Base-by-base conservation (phyloP, 2,113 vertebrate genomes). In the Tylochromis polylepis region DNA sequence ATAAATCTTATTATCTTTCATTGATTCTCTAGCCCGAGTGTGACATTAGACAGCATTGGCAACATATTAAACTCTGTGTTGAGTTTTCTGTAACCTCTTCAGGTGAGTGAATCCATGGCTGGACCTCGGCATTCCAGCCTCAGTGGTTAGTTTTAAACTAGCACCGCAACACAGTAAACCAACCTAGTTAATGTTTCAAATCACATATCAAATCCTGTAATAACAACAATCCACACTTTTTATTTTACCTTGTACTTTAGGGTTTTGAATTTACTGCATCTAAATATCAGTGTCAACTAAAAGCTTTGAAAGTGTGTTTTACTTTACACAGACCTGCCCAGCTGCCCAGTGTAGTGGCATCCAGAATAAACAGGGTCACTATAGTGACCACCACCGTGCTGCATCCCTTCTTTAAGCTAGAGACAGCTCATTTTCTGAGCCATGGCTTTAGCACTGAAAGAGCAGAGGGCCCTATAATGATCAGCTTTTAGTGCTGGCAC, bases 371-470 rank as follows among this genome's bases (percentile, higher is more conserved):
- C 65, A 59, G 75, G 89, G 93, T 96, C 92, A 93, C 94, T 88
- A 89, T 88, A 89, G 92, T 93, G 95, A 95, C 93, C 80, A 94
- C 93, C 81, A 60, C 81, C 15, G 27, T 84, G 88, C 81, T 34
- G 85, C 89, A 89, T 89, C 90, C 88, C 87, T 92, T 94, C 88
- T 91, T 94, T 88, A 82, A 72, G 78, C 80, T 72, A 79, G 88
- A 95, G 95, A 94, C 95, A 95, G 95, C 95, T 97, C 95, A 96
- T 97, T 97, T 96, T 96, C 92, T 70, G 93, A 92, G 93, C 85
- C 88, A 83, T 58, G 57, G 92, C 93, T 93, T 91, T 84, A 89
- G 89, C 89, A 82, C 92, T 75, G 85, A 92, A 93, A 95, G 94
- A 89, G 93, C 85, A 90, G 91, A 93, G 94, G 88, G 90, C 85